These are phyloP conservation scores for Nephila pilipes DNA, from an alignment of 1,140 invertebrate genomes.

Conservation along the genomic window DNA sequence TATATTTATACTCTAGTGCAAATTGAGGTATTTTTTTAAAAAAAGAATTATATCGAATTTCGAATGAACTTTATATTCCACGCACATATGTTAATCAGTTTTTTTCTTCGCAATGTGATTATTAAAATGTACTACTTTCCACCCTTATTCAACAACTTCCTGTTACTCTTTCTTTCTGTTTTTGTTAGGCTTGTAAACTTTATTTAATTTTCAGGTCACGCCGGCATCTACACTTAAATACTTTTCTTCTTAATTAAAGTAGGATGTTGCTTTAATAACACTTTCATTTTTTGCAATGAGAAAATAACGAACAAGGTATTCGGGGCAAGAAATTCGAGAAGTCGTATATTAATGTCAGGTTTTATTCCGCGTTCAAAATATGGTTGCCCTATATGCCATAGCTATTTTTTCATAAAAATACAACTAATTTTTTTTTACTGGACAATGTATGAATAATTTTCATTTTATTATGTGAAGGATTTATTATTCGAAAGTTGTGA, in stretches of 20 bases:
- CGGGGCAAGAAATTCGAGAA: not conserved
- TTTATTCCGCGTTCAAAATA: not conserved
- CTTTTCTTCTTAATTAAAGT: not conserved
- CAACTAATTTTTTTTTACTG: not conserved
- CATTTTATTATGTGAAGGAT: not conserved
- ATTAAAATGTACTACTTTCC: not conserved
- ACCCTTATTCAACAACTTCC: conserved; percentile 10
- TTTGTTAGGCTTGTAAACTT: not conserved
- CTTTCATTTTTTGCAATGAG: not conserved
- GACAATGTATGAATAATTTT: not conserved
- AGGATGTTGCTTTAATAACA: conserved; percentile 25
- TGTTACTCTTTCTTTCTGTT: not conserved
- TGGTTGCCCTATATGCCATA: not conserved
- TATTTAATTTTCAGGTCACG: conserved; percentile 38
- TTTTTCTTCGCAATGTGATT: not conserved
- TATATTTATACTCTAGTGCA: not conserved
- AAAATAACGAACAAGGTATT: not conserved
- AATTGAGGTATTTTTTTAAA: not conserved
- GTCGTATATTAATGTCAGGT: not conserved
- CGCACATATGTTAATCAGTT: not conserved
- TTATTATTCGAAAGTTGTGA: too few relatives aligned
- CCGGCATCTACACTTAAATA: not conserved
- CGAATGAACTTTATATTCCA: not conserved
- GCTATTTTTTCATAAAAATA: not conserved
- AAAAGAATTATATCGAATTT: not conserved